phyloP scores from a whole-genome alignment of 2,113 vertebrate genomes.

The Chloebia gouldiae region DNA sequence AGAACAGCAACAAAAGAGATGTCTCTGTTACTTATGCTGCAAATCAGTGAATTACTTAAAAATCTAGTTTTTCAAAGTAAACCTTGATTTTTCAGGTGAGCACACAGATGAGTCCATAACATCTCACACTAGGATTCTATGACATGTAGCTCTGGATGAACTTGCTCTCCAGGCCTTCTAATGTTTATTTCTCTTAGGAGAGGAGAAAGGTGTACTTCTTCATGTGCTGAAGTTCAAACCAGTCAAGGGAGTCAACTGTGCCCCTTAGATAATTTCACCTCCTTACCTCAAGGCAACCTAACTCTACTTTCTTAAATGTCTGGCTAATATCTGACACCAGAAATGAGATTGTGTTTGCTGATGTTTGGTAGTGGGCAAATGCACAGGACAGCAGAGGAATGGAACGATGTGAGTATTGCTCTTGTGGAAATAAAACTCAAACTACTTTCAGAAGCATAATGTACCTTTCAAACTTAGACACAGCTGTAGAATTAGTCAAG shows the following conservation, averaged over 20 bases:
- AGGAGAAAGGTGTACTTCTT: background rate
- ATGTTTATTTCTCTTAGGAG: background rate
- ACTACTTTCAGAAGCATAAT: background rate
- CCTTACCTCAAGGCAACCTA: background rate
- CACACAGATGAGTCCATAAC: background rate
- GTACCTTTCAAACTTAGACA: background rate
- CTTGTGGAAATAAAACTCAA: background rate
- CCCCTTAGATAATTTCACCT: background rate
- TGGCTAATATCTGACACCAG: background rate
- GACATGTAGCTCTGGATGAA: background rate
- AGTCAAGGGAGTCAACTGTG: background rate
- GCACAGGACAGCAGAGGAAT: background rate
- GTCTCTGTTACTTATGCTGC: background rate
- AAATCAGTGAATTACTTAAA: background rate
- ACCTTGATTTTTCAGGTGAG: background rate
- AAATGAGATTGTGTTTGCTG: background rate
- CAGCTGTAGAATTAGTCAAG: background rate
- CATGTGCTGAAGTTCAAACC: background rate
- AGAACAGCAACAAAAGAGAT: background rate
- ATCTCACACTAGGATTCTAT: background rate
- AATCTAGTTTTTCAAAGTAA: background rate
- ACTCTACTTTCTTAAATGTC: background rate
- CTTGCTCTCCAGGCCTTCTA: background rate
- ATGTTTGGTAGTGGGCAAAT: background rate
- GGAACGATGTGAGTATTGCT: background rate